Conservation (phyloP, 2,888 invertebrate species). For the Cosmia trapezina region DNA sequence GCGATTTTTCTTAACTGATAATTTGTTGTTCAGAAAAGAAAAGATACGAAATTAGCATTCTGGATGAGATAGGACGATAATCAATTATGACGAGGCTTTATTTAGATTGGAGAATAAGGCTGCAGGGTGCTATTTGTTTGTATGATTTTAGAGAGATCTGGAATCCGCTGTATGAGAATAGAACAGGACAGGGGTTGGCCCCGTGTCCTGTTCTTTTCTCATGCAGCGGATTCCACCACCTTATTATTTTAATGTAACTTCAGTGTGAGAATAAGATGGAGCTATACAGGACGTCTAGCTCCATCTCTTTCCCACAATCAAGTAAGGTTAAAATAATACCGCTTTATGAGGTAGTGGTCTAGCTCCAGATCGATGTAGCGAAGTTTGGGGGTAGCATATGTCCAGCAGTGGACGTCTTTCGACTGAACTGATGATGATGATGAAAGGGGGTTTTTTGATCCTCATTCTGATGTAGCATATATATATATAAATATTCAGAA, state of each 20-base stretch:
- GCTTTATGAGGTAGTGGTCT: no score
- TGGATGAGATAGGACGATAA: conserved; percentile 47
- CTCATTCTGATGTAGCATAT: not conserved
- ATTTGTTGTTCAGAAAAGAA: conserved; percentile 69
- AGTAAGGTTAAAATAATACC: no score
- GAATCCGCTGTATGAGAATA: not conserved
- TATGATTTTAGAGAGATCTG: not conserved
- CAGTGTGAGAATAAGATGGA: no score
- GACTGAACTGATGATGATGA: not conserved
- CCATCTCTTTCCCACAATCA: no score
- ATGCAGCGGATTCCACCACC: no score
- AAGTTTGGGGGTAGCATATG: not conserved
- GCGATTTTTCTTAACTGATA: conserved; percentile 80
- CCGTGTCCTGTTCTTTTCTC: no score
- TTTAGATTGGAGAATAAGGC: conserved; percentile 17
- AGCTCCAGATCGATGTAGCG: no score
- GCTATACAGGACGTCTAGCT: no score
- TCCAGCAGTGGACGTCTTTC: not conserved
- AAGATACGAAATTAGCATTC: conserved; percentile 59
- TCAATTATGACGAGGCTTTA: conserved; percentile 51
- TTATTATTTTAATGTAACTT: no score
- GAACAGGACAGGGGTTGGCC: no score
- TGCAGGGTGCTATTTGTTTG: not conserved
- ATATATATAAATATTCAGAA: no score
- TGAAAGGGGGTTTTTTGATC: not conserved